Percentiles rank a stretch among this genome's conserved stretches.
These are phyloP conservation scores for Myripristis jacobus DNA, from an alignment of 2,797 vertebrate genomes.

Conservation along the genomic window DNA sequence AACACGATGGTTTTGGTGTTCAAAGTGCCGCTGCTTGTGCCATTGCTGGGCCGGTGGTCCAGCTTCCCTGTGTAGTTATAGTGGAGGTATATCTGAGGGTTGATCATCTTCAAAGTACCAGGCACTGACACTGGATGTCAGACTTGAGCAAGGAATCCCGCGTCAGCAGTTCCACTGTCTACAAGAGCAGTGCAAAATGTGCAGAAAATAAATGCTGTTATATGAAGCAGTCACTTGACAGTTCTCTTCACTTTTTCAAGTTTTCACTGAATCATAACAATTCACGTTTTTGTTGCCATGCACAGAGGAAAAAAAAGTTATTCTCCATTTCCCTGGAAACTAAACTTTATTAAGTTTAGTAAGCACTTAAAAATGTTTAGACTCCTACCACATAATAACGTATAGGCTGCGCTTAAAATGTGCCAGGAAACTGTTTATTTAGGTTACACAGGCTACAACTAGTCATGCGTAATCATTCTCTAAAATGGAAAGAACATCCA, in stretches of 20 bases:
- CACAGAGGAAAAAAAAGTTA: not conserved
- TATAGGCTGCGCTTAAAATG: not conserved
- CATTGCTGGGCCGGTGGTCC: conserved; percentile 74
- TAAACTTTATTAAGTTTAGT: no score
- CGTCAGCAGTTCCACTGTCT: conserved; percentile 35
- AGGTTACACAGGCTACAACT: not conserved
- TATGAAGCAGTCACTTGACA: not conserved
- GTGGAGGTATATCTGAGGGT: conserved; percentile 79
- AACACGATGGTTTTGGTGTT: conserved; percentile 83
- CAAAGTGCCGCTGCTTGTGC: conserved; percentile 44
- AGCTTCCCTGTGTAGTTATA: conserved; percentile 94
- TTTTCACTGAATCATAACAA: not conserved
- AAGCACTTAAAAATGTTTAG: not conserved
- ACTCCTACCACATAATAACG: not conserved
- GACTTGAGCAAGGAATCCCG: conserved; percentile 37
- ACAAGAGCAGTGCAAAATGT: conserved; percentile 40
- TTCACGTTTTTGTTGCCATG: not conserved
- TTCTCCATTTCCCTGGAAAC: no score
- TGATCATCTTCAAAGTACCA: conserved; percentile 69
- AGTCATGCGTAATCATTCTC: not conserved
- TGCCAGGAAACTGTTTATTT: not conserved
- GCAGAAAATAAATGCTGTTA: not conserved
- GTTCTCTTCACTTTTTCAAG: not conserved
- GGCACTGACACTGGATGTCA: conserved; percentile 67
- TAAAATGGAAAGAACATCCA: not conserved